Conservation (phyloP, 2,113 vertebrate genomes). For the Chaetops frenatus region DNA sequence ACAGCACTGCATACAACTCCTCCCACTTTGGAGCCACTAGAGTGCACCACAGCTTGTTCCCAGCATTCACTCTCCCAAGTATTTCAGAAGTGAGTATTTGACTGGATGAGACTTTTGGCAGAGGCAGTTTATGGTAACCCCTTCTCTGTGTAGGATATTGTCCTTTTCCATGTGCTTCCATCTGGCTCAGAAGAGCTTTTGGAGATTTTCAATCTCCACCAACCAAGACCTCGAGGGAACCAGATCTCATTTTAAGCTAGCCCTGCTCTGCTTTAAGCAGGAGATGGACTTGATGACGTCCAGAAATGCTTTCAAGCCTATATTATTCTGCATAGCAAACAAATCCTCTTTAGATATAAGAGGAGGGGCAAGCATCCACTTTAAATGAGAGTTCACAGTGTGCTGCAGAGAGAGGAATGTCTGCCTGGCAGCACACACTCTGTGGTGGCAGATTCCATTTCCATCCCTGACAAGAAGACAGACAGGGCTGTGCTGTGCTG, state of each 20-base stretch:
- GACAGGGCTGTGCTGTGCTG: neutral
- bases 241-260: neutral
- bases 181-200: neutral
- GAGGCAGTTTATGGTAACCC: neutral
- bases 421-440: neutral
- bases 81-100: neutral
- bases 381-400: neutral
- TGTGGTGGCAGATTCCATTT: neutral
- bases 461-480: neutral
- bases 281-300: neutral
- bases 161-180: neutral
- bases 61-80: neutral
- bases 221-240: neutral
- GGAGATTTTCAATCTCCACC: neutral
- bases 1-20: neutral
- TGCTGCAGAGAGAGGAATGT: neutral
- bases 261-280: neutral
- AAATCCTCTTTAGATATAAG: neutral
- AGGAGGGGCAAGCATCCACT: neutral
- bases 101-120: neutral
- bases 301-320: neutral
- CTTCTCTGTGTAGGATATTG: neutral
- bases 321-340: neutral
- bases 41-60: neutral
- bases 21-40: neutral